Evolutionary conservation across 23 tunicate species (phyloP), one percentile per base, ranked within the genome.

Genomic region (Ascidia mentula): DNA sequence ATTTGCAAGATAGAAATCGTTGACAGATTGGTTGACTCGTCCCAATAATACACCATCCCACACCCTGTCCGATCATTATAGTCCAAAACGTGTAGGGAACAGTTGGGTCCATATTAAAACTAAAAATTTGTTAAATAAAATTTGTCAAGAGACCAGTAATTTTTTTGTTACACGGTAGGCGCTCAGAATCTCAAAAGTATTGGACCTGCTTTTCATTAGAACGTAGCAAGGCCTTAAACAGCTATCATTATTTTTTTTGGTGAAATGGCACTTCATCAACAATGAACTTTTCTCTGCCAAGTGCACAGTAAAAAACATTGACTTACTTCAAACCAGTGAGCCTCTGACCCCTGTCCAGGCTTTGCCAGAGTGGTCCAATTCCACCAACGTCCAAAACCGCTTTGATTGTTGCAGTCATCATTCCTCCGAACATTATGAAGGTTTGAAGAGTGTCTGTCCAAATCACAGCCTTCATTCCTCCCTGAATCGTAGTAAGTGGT

Each of bases 361-460:
- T 59, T 5, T 22, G 30, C 35, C 40, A 75, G 2, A 75, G 59
- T 20, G 36, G n/a, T 18, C n/a, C 46, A 2, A 40, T 22, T 4
- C 79, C 79, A 38, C 79, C 79, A 35, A 75, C 79, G 18, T 38
- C 17, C 6, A 37, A 6, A 35, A 37, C 3, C 8, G 79, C 12
- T 38, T 6, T 31, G 18, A 37, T 36, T 32, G 37, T 4, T 17
- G 71, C 79, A 4, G 71, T 59, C 2, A 40, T 17, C 8, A 37
- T 34, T 5, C 79, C 79, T 4, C 35, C 59, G 18, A 6, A 22
- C 79, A 75, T 75, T 2, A 75, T 39, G n/a, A 75, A 37, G 3
- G 79, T 32, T 36, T 75, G 79, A 5, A 75, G 9, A n/a, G 40
- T 59, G 71, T 75, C 79, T 4, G 79, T 75, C 79, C 79, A 75